These are phyloP conservation scores for Trematocara variabile DNA, from an alignment of 2,113 vertebrate genomes.

Conservation along the genomic window DNA sequence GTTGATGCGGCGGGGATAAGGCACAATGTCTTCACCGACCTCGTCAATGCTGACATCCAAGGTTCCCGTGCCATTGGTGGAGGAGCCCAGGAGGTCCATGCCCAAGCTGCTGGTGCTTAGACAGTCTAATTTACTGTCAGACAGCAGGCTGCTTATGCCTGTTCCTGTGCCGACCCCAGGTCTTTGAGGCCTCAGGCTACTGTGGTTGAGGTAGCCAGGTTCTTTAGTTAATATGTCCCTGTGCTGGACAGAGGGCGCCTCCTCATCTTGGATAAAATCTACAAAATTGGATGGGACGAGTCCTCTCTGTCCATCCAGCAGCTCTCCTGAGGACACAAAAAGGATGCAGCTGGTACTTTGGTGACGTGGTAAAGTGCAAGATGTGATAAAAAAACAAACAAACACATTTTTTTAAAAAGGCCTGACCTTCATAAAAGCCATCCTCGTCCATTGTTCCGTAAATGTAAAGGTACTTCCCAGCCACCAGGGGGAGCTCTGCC, in stretches of 20 bases:
- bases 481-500: constrained; percentile 93
- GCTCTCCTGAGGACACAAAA: constrained; percentile 79
- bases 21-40: constrained; percentile 95
- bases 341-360: background rate
- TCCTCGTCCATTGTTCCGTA: constrained; percentile 99
- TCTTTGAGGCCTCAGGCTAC: constrained; percentile 66
- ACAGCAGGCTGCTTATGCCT: constrained; percentile 65
- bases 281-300: constrained; percentile 98
- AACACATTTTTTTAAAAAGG: fast-evolving
- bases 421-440: constrained; percentile 94
- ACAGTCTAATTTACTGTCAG: constrained; percentile 71
- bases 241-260: constrained; percentile 64
- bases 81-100: constrained; percentile 69
- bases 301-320: constrained; percentile 92
- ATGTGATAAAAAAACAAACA: background rate
- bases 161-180: constrained; percentile 46
- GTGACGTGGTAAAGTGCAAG: background rate
- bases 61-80: constrained; percentile 81
- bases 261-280: constrained; percentile 89
- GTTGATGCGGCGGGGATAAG: constrained; percentile 95
- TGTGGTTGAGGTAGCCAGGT: constrained; percentile 83
- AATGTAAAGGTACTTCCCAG: constrained; percentile 96
- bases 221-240: constrained; percentile 74
- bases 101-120: constrained; percentile 70
- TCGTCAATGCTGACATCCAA: constrained; percentile 88